Percentiles rank a stretch among this genome's conserved stretches.
phyloP scores from a whole-genome alignment of 1,140 invertebrate species.

The Drosophila bocqueti region DNA sequence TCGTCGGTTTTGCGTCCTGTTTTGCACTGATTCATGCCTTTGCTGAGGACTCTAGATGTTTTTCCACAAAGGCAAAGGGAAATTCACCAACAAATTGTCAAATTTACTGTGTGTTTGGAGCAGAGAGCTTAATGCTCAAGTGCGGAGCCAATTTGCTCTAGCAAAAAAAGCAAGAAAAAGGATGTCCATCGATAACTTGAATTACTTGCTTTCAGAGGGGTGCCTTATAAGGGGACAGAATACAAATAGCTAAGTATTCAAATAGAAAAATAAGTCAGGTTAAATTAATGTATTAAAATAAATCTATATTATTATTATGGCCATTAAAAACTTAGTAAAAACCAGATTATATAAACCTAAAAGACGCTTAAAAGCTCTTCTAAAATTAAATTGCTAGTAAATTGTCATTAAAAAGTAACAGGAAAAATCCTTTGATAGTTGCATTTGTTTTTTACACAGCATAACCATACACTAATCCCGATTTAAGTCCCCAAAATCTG shows the following conservation, averaged over 20 bases:
- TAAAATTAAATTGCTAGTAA: neutral
- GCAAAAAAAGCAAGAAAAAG: neutral
- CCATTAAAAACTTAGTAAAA: no score
- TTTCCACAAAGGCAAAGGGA: constrained; percentile 16
- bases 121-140: constrained; percentile 41
- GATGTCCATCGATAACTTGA: constrained; percentile 9
- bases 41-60: constrained; percentile 34
- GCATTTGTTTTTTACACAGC: neutral
- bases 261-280: neutral
- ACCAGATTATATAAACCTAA: neutral
- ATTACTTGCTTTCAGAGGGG: neutral
- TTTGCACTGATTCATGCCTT: constrained; percentile 63
- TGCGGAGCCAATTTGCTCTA: neutral
- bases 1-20: constrained; percentile 42
- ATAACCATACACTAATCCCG: neutral
- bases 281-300: neutral
- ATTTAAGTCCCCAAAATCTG: constrained; percentile 11
- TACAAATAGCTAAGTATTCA: no score
- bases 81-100: constrained; percentile 43
- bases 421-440: neutral
- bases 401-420: neutral
- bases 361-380: neutral
- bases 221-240: neutral
- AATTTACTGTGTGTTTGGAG: constrained; percentile 53
- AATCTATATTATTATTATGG: neutral